phyloP scores from a whole-genome alignment of 2,797 vertebrate genomes.

The Tenualosa ilisha region DNA sequence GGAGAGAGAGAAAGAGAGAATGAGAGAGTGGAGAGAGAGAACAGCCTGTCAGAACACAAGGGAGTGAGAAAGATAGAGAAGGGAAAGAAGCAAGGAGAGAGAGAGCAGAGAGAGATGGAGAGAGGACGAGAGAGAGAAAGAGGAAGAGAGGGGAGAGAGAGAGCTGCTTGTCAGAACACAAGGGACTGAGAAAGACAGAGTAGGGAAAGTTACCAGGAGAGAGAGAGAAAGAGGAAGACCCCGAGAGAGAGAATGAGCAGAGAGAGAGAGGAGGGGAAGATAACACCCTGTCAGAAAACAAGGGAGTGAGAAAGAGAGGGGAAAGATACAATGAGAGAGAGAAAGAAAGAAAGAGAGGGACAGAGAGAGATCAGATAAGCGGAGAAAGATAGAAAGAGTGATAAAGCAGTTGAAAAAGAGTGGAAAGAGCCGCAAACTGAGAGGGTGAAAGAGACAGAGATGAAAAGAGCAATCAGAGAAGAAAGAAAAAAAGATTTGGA shows the following conservation, averaged over 20 bases:
- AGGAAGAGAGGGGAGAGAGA: background rate
- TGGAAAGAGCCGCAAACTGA: background rate
- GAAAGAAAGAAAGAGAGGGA: background rate
- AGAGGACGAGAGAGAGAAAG: background rate
- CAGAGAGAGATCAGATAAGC: background rate
- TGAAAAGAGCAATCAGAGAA: background rate
- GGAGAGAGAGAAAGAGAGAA: background rate
- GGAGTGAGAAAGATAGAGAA: too few relatives aligned
- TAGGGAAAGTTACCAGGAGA: background rate
- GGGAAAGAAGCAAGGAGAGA: background rate
- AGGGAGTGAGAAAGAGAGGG: too few relatives aligned
- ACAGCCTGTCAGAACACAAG: too few relatives aligned
- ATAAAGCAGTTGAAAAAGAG: background rate
- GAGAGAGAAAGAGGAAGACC: too few relatives aligned
- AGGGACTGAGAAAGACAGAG: background rate
- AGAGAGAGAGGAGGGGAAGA: background rate
- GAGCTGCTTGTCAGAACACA: constrained; percentile 7
- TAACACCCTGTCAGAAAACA: too few relatives aligned
- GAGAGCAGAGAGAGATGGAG: background rate
- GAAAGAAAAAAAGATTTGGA: background rate
- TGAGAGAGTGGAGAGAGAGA: background rate
- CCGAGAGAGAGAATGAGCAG: background rate
- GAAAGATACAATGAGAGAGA: background rate
- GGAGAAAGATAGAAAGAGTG: constrained; percentile 1
- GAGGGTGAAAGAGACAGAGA: background rate